Evolutionary conservation across 2,113 vertebrate species (phyloP), one percentile per base, ranked within the genome.

Genomic region (Neolamprologus sp.): DNA sequence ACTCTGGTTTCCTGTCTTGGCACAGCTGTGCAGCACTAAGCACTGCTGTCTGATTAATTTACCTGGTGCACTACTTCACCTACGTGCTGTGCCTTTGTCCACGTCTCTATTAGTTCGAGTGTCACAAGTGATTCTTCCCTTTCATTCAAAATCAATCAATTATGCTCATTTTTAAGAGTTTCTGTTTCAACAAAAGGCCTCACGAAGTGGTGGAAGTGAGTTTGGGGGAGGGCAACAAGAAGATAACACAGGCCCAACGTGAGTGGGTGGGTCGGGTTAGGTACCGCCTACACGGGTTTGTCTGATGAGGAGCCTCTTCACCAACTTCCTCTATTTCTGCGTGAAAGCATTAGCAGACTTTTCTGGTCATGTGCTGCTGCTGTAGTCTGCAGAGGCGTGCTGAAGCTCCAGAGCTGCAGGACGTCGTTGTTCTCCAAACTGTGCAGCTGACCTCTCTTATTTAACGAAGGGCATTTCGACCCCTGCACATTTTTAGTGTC

Each of bases 1-100:
- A 63, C 84, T 94, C 87, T 75, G 73, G 88, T 94, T 95, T 92
- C 92, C 88, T 87, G 45, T 90, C 75, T 88, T 89, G 89, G 81
- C 82, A 16, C 40, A 82, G 55, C 35, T 19, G 12, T 83, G 60
- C 81, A 73, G 19, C 60, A 51, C 82, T 37, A 26, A 88, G 83
- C 86, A 92, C 86, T 83, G 87, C 85, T 81, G 83, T 81, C 10
- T 3, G 6, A 21, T 26, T 33, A 37, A 57, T 78, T 37, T 57
- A 83, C 73, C 71, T 23, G 16, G 53, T 81, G 68, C 21, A 51
- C 49, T 28, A 45, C 60, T 42, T 81, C 16, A 75, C 33, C 45
- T 45, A 12, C 21, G 78, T 14, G 12, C 21, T 55, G 55, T 33
- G 21, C 30, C 28, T 58, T 63, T 7, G 9, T 81, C 6, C 82